A percentile compares a stretch with the other conserved stretches of the same genome.
phyloP scores from a whole-genome alignment of 2,113 vertebrate species.

The Craseonycteris thonglongyai region DNA sequence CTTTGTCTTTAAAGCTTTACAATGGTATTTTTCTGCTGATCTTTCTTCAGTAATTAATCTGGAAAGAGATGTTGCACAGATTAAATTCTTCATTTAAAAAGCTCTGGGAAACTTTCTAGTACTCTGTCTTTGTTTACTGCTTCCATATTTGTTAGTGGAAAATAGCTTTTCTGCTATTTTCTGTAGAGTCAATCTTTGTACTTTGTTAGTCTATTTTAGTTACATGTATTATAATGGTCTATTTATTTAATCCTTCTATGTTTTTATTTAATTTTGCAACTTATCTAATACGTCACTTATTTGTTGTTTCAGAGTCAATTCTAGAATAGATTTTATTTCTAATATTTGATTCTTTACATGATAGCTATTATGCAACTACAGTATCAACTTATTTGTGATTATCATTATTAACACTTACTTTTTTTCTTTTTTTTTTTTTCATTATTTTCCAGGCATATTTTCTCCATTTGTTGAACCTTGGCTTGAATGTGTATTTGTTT shows the following conservation, averaged over 20 bases:
- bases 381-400: neutral
- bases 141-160: neutral
- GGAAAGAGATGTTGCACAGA: neutral
- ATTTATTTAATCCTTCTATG: neutral
- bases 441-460: neutral
- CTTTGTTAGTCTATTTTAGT: neutral
- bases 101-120: neutral
- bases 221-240: neutral
- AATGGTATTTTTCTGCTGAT: neutral
- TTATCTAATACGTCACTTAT: neutral
- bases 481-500: neutral
- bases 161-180: neutral
- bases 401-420: neutral
- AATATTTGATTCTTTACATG: neutral
- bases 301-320: neutral
- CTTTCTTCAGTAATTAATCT: slow-evolving; percentile 19
- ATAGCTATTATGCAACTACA: neutral
- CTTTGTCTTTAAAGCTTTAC: neutral
- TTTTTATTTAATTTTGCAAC: neutral
- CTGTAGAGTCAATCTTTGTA: neutral
- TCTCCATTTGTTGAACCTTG: neutral
- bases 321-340: neutral
- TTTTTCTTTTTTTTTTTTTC: no score
- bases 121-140: neutral
- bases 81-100: neutral